These are phyloP conservation scores for Chironomus riparius DNA, from an alignment of 2,888 invertebrate species.

Conservation along the genomic window DNA sequence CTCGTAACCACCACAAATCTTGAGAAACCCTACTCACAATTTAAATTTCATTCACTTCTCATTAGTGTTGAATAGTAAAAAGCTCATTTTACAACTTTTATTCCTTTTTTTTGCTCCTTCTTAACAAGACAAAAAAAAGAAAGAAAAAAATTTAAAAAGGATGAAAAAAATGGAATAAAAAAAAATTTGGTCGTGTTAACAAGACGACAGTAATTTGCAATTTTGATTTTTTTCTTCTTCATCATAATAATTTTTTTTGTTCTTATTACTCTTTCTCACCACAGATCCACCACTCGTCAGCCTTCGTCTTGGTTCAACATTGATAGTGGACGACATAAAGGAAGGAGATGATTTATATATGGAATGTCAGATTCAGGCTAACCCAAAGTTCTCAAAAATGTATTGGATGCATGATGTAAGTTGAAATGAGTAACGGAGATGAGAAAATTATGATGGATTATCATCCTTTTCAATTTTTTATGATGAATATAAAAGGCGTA, in stretches of 20 bases:
- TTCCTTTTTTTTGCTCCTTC: no score
- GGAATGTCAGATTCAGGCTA: conserved; percentile 84
- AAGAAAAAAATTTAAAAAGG: no score
- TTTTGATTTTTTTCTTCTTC: conserved; percentile 18
- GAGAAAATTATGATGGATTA: not conserved
- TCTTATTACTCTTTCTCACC: not conserved
- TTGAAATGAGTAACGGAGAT: conserved; percentile 33
- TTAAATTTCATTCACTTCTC: conserved; percentile 10
- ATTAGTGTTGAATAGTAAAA: not conserved
- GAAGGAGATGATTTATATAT: conserved; percentile 89
- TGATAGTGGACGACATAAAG: conserved; percentile 80
- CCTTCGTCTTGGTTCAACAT: conserved; percentile 70
- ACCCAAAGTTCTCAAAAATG: conserved; percentile 74
- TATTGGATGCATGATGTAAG: conserved; percentile 84
- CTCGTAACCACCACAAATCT: not conserved
- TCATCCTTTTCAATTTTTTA: not conserved
- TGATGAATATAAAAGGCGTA: no score
- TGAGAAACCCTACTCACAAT: not conserved
- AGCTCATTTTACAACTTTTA: no score
- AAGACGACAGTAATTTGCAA: not conserved
- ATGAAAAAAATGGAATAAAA: no score
- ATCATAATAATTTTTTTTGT: conserved; percentile 34
- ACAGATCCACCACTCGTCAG: conserved; percentile 78
- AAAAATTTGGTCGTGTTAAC: not conserved
- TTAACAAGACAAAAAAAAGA: no score